These are phyloP conservation scores for Guaruba guarouba DNA, from an alignment of 2,113 vertebrate genomes.

Conservation along the genomic window DNA sequence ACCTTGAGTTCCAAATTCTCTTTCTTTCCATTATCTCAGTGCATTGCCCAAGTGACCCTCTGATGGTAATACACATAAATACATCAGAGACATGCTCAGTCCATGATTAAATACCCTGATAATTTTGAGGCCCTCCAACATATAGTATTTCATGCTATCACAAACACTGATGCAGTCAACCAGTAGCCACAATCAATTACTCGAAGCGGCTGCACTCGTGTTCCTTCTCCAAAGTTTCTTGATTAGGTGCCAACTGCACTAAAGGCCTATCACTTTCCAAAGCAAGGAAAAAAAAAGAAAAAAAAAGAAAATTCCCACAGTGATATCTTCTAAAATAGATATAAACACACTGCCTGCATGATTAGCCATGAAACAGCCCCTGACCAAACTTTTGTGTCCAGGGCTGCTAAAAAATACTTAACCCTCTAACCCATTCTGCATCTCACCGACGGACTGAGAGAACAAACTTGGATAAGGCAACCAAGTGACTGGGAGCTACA, in stretches of 20 bases:
- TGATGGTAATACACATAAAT: slow-evolving; percentile 42
- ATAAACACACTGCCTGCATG: neutral
- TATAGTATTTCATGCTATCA: slow-evolving; percentile 36
- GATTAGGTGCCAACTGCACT: neutral
- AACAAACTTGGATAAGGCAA: slow-evolving; percentile 3
- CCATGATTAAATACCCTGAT: slow-evolving; percentile 63
- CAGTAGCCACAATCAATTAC: slow-evolving; percentile 60
- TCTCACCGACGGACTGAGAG: neutral
- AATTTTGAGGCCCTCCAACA: slow-evolving; percentile 21
- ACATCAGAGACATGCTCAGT: slow-evolving; percentile 50
- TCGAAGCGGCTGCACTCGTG: neutral
- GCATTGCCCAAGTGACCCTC: slow-evolving; percentile 15
- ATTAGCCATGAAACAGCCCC: neutral
- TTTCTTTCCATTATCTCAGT: slow-evolving; percentile 50
- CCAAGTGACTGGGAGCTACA: slow-evolving; percentile 38
- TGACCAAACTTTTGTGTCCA: neutral
- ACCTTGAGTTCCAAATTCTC: neutral
- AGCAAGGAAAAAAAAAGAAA: neutral
- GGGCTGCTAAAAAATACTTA: neutral
- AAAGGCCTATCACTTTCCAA: slow-evolving; percentile 33
- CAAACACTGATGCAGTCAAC: slow-evolving; percentile 40
- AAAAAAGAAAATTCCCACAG: neutral
- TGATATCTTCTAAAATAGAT: neutral
- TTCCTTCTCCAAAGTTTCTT: slow-evolving; percentile 44
- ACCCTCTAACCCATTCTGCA: neutral